A percentile compares a stretch with the other conserved stretches of the same genome.
Evolutionary conservation across 2,888 invertebrate genomes (phyloP).

Genomic region (Spatulosminthurus flaviceps): DNA sequence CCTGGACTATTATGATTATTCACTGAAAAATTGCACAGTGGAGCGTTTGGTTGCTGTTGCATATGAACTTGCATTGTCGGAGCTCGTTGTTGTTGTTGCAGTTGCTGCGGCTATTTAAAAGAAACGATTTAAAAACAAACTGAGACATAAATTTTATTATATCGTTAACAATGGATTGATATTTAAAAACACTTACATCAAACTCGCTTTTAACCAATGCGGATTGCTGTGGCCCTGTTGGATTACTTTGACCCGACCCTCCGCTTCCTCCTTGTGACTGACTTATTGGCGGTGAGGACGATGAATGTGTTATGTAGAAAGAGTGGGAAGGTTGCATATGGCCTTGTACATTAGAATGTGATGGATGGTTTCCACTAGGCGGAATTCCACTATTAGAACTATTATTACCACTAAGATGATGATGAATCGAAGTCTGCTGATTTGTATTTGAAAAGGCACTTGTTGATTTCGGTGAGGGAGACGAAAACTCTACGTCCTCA

Average conservation of each 20-base stretch:
- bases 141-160: too few relatives aligned
- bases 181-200: conserved; percentile 11
- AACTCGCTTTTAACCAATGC: conserved; percentile 23
- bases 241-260: conserved; percentile 9
- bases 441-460: conserved; percentile 55
- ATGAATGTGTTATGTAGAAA: conserved; percentile 57
- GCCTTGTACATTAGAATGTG: conserved; percentile 39
- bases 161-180: neutral
- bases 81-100: conserved; percentile 21
- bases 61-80: conserved; percentile 47
- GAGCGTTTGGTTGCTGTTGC: conserved; percentile 39
- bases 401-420: conserved; percentile 26
- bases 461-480: conserved; percentile 59
- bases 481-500: conserved; percentile 62
- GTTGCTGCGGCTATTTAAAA: conserved; percentile 15
- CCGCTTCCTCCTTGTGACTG: conserved; percentile 29
- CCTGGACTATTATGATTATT: conserved; percentile 36
- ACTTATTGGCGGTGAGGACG: conserved; percentile 32
- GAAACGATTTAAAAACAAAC: too few relatives aligned
- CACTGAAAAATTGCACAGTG: conserved; percentile 35
- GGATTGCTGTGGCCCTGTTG: neutral
- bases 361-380: conserved; percentile 36
- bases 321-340: conserved; percentile 56
- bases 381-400: conserved; percentile 41
- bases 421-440: conserved; percentile 40